A percentile compares a stretch with the other conserved stretches of the same genome.
These are phyloP conservation scores for Euwallacea fornicatus DNA, from an alignment of 1,140 invertebrate species.

Conservation along the genomic window DNA sequence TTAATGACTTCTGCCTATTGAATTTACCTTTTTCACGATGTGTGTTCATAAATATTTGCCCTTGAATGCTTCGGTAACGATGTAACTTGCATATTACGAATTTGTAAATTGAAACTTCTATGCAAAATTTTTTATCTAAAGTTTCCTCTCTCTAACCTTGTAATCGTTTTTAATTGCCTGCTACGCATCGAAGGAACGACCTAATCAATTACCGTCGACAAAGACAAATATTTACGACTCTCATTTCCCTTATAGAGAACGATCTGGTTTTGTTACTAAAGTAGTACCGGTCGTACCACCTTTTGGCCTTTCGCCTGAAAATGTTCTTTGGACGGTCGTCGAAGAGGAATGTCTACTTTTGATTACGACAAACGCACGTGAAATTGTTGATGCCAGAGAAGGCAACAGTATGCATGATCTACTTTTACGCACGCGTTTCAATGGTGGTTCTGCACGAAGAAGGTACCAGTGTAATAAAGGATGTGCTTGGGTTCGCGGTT, in stretches of 20 bases:
- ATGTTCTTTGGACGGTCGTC: background rate
- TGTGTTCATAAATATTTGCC: slow-evolving; percentile 2
- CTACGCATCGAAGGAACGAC: slow-evolving; percentile 17
- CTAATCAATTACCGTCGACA: slow-evolving; percentile 28
- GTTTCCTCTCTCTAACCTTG: slow-evolving; percentile 14
- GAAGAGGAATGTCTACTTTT: slow-evolving; percentile 1
- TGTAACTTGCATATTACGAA: background rate
- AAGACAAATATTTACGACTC: slow-evolving; percentile 29
- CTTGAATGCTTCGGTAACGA: background rate
- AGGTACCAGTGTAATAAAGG: no score
- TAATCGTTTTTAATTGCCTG: slow-evolving; percentile 19
- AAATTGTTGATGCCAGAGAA: no score
- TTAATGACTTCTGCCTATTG: slow-evolving; percentile 13
- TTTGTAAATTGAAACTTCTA: background rate
- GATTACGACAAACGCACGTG: background rate
- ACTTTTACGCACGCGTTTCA: no score
- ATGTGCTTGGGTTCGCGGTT: background rate
- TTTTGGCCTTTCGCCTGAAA: slow-evolving; percentile 16
- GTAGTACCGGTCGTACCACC: slow-evolving; percentile 24
- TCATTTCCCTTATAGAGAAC: slow-evolving; percentile 14
- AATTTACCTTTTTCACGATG: slow-evolving; percentile 3
- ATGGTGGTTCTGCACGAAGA: no score
- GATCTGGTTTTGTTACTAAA: slow-evolving; percentile 29
- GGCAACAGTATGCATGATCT: no score
- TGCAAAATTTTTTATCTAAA: background rate